Evolutionary conservation across 2,888 invertebrate genomes (phyloP).

Genomic region (Oscheius sp.): DNA sequence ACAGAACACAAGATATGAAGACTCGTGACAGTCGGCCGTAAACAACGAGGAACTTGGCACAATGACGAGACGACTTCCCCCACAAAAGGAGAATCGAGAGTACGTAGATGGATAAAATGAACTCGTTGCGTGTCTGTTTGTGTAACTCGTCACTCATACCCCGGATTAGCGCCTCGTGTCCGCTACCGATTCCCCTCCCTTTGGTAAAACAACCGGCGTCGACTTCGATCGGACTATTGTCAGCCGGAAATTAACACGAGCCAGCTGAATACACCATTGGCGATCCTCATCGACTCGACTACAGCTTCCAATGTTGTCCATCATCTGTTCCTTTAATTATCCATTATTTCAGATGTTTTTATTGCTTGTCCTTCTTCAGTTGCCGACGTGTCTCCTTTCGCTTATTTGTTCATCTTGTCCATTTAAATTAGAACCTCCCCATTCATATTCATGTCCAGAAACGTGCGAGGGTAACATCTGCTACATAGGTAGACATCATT

Average conservation of each 20-base stretch:
- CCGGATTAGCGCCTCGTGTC: constrained; percentile 24
- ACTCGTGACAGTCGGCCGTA: neutral
- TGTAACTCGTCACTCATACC: constrained; percentile 29
- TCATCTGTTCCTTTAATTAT: constrained; percentile 2
- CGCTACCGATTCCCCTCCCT: constrained; percentile 19
- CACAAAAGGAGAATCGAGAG: neutral
- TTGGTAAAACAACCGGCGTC: neutral
- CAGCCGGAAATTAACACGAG: too few species aligned
- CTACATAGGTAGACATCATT: constrained; percentile 43
- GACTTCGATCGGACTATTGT: neutral
- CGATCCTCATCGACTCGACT: too few species aligned
- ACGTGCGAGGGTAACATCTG: constrained; percentile 56
- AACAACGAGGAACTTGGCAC: neutral
- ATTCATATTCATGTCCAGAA: constrained; percentile 41
- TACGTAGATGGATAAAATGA: neutral
- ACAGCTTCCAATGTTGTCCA: neutral
- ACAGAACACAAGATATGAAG: neutral
- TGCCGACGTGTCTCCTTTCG: constrained; percentile 37
- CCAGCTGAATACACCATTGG: too few species aligned
- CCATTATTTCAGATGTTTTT: constrained; percentile 1
- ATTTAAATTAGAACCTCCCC: constrained; percentile 41
- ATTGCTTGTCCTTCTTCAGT: neutral
- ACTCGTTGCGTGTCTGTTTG: constrained; percentile 17
- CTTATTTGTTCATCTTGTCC: constrained; percentile 51
- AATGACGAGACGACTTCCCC: neutral